Evolutionary conservation across 2,888 invertebrate species (phyloP).

Genomic region (Ornithoptera priamus): DNA sequence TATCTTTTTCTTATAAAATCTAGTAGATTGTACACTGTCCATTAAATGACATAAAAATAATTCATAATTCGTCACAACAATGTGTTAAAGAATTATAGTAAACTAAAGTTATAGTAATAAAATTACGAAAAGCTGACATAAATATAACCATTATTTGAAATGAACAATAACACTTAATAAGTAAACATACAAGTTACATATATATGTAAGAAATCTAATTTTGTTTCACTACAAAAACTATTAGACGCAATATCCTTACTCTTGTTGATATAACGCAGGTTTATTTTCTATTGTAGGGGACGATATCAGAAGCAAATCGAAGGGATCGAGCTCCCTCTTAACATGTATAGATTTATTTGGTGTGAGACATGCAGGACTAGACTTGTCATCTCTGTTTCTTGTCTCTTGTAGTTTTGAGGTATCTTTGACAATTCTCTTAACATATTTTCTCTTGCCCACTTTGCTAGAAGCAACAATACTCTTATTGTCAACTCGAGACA

Average conservation of each 20-base stretch:
- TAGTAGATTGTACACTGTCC: too few species aligned
- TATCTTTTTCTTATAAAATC: too few species aligned
- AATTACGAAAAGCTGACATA: too few species aligned
- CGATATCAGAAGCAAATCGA: slow-evolving; percentile 64
- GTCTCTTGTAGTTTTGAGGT: slow-evolving; percentile 36
- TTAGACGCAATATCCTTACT: slow-evolving; percentile 17
- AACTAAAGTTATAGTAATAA: too few species aligned
- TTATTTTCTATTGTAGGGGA: slow-evolving; percentile 38
- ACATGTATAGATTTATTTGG: slow-evolving; percentile 71
- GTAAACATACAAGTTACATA: too few species aligned
- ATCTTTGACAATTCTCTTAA: slow-evolving; percentile 63
- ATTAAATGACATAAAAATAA: too few species aligned
- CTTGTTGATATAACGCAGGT: background rate
- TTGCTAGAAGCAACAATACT: slow-evolving; percentile 49
- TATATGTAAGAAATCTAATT: too few species aligned
- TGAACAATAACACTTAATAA: too few species aligned
- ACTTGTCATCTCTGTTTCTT: slow-evolving; percentile 40
- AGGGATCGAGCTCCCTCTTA: slow-evolving; percentile 63
- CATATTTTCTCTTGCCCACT: slow-evolving; percentile 68
- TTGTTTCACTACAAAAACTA: background rate
- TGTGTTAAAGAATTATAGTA: too few species aligned
- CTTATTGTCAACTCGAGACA: slow-evolving; percentile 54
- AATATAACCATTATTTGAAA: too few species aligned
- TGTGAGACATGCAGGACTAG: slow-evolving; percentile 56
- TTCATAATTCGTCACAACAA: too few species aligned